phyloP scores from a whole-genome alignment of 2,113 vertebrate genomes.

The Panurus biarmicus region DNA sequence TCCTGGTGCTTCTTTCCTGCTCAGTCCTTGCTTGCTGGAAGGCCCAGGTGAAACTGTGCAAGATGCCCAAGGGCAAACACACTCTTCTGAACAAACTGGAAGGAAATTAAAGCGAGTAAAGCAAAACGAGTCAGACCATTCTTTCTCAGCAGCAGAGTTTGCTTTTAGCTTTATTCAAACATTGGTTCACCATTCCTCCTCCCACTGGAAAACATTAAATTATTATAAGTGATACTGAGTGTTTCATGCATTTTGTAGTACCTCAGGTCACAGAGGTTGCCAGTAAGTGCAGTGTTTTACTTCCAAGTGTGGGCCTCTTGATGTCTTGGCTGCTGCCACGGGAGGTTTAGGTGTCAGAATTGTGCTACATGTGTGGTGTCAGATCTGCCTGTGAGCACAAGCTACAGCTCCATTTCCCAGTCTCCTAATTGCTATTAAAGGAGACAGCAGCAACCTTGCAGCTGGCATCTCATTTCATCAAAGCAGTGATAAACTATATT shows the following conservation, averaged over 20 bases:
- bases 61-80: background rate
- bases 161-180: background rate
- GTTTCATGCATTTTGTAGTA: constrained; percentile 4
- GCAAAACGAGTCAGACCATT: background rate
- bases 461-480: constrained; percentile 44
- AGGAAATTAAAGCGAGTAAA: background rate
- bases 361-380: background rate
- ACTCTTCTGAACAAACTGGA: background rate
- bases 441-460: constrained; percentile 25
- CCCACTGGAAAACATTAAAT: background rate
- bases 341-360: constrained; percentile 36
- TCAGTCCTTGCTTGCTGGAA: background rate
- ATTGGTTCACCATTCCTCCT: background rate
- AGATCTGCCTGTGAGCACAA: constrained; percentile 15
- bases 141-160: background rate
- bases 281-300: background rate
- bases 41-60: background rate
- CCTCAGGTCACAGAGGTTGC: background rate
- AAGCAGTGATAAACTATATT: constrained; percentile 43
- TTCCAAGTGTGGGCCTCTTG: background rate
- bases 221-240: background rate
- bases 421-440: constrained; percentile 45
- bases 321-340: background rate
- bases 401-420: background rate
- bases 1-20: background rate